phyloP scores from a whole-genome alignment of 2,113 vertebrate species.

The Chlorodrepanis virens region DNA sequence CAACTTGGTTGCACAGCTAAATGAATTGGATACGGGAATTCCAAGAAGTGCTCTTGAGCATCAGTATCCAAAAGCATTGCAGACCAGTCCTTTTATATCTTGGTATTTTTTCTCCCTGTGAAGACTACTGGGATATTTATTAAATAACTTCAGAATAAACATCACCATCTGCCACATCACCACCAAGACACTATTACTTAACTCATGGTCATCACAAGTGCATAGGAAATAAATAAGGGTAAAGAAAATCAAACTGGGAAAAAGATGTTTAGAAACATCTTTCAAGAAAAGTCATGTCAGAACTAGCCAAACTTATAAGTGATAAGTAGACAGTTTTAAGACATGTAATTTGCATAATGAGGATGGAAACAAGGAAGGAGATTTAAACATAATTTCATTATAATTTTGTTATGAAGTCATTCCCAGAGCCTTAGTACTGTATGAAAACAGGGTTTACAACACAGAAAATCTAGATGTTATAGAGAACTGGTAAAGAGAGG shows the following conservation, averaged over 20 bases:
- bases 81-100: background rate
- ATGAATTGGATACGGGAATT: background rate
- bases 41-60: background rate
- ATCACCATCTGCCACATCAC: background rate
- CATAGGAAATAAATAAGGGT: background rate
- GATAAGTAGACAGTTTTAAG: slow-evolving; percentile 23
- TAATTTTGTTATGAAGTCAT: background rate
- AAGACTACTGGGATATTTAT: background rate
- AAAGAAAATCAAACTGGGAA: slow-evolving; percentile 15
- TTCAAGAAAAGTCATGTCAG: slow-evolving; percentile 9
- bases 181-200: background rate
- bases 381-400: slow-evolving; percentile 30
- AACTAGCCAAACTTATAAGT: slow-evolving; percentile 18
- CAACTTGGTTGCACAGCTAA: background rate
- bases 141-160: slow-evolving; percentile 10
- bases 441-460: background rate
- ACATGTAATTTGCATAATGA: slow-evolving; percentile 5
- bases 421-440: background rate
- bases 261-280: slow-evolving; percentile 16
- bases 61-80: background rate
- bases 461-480: background rate
- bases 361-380: background rate
- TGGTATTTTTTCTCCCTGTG: background rate
- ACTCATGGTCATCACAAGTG: background rate
- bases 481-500: background rate